A percentile compares a stretch with the other conserved stretches of the same genome.
Evolutionary conservation across 37 sponge, comb jelly and placozoan genomes (phyloP).

Genomic region (Cladorhizidae sp.): DNA sequence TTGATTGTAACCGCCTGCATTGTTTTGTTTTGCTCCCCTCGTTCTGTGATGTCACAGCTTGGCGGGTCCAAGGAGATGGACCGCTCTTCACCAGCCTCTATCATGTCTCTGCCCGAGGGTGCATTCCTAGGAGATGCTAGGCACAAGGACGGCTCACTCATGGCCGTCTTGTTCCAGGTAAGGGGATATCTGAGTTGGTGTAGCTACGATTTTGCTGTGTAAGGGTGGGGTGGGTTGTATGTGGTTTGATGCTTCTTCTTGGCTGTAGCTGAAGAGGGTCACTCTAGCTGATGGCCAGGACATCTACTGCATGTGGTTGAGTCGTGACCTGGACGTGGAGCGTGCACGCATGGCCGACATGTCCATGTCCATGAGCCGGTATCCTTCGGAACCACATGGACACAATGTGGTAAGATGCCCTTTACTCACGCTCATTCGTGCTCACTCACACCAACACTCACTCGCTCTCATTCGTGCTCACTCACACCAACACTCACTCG

Average conservation of each 20-base stretch:
- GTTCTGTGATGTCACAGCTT: too few relatives aligned
- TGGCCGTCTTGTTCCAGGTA: slow-evolving; percentile 78
- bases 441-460: not conserved
- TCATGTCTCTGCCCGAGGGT: slow-evolving; percentile 63
- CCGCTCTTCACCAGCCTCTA: slow-evolving; percentile 23
- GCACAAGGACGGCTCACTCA: slow-evolving; percentile 87
- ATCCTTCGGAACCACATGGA: slow-evolving; percentile 41
- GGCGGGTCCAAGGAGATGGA: not conserved
- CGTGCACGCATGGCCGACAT: slow-evolving; percentile 58
- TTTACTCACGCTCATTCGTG: not conserved
- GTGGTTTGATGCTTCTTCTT: not conserved
- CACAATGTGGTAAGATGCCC: slow-evolving; percentile 13
- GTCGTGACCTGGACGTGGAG: slow-evolving; percentile 67
- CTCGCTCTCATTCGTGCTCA: too few relatives aligned
- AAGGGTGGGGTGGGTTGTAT: not conserved
- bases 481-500: too few relatives aligned
- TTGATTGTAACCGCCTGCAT: too few relatives aligned
- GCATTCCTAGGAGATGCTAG: slow-evolving; percentile 63
- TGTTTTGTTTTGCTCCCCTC: too few relatives aligned
- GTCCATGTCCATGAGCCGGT: slow-evolving; percentile 56
- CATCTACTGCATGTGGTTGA: slow-evolving; percentile 83
- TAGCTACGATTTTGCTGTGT: not conserved
- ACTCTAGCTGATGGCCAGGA: slow-evolving; percentile 40
- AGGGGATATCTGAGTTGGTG: not conserved
- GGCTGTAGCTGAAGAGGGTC: slow-evolving; percentile 67